phyloP scores from a whole-genome alignment of 2,113 vertebrate species.

The Heterocephalus glaber region DNA sequence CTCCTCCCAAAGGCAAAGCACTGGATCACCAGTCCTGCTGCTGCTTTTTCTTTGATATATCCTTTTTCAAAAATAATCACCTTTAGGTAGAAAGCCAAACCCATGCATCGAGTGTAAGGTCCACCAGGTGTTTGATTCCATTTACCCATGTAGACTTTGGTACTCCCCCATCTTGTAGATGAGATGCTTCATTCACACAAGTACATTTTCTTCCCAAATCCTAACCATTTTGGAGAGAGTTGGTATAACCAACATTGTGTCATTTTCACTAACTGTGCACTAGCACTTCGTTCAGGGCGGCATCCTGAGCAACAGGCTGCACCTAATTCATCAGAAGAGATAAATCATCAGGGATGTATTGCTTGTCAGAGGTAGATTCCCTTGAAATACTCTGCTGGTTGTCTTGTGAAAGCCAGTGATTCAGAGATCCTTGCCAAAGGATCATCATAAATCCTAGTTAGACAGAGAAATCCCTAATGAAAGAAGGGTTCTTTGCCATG shows the following conservation, averaged over 20 bases:
- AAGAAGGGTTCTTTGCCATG: conserved; percentile 67
- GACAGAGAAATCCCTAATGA: conserved; percentile 71
- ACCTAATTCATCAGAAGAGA: neutral
- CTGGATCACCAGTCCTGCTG: neutral
- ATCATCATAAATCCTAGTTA: conserved; percentile 76
- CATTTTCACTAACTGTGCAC: neutral
- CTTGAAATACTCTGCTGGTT: conserved; percentile 56
- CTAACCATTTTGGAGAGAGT: neutral
- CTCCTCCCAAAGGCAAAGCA: neutral
- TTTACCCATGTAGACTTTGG: no score
- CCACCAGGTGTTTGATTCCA: neutral
- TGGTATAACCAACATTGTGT: neutral
- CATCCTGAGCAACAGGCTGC: neutral
- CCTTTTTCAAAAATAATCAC: neutral
- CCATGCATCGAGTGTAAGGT: neutral
- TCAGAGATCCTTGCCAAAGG: conserved; percentile 69
- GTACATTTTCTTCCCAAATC: neutral
- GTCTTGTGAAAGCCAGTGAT: conserved; percentile 67
- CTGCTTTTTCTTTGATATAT: neutral
- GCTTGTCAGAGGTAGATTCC: conserved; percentile 56
- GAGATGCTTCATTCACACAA: neutral
- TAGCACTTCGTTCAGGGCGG: no score
- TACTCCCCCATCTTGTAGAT: neutral
- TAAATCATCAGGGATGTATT: conserved; percentile 25
- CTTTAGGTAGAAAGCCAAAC: neutral